Percentiles rank a stretch among this genome's conserved stretches.
phyloP scores from a whole-genome alignment of 2,888 invertebrate genomes.

The Sycophila texana region DNA sequence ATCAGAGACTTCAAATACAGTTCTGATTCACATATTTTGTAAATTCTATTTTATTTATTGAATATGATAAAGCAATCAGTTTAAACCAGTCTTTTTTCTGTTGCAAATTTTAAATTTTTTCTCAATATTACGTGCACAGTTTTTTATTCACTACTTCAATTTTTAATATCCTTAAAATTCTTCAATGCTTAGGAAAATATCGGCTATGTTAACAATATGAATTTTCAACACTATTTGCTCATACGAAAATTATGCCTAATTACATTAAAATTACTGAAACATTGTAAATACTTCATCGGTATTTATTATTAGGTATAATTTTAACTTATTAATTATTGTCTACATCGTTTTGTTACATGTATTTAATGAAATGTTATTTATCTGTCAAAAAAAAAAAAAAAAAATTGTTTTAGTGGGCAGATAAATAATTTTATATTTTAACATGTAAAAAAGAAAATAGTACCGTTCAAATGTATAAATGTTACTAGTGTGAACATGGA shows the following conservation, averaged over 20 bases:
- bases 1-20: too few species aligned
- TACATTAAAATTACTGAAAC: conserved; percentile 23
- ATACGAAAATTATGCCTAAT: conserved; percentile 35
- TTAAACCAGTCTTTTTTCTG: too few species aligned
- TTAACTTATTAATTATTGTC: conserved; percentile 30
- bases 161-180: conserved; percentile 29
- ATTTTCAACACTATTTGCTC: conserved; percentile 29
- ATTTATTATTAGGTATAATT: conserved; percentile 50
- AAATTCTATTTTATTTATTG: too few species aligned
- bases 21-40: too few species aligned
- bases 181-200: conserved; percentile 31
- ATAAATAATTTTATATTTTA: conserved; percentile 27
- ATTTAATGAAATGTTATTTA: conserved; percentile 32
- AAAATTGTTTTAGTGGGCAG: conserved; percentile 7
- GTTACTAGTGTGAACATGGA: conserved; percentile 24
- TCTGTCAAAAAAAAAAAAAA: conserved; percentile 26
- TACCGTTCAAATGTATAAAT: conserved; percentile 11
- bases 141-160: background rate
- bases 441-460: conserved; percentile 12
- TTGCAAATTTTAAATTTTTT: too few species aligned
- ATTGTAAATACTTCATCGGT: conserved; percentile 45
- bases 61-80: too few species aligned
- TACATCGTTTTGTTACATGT: conserved; percentile 18
- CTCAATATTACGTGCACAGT: too few species aligned
- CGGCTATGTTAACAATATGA: conserved; percentile 13